phyloP scores from a whole-genome alignment of 2,888 invertebrate genomes.

The Eudemis profundana region DNA sequence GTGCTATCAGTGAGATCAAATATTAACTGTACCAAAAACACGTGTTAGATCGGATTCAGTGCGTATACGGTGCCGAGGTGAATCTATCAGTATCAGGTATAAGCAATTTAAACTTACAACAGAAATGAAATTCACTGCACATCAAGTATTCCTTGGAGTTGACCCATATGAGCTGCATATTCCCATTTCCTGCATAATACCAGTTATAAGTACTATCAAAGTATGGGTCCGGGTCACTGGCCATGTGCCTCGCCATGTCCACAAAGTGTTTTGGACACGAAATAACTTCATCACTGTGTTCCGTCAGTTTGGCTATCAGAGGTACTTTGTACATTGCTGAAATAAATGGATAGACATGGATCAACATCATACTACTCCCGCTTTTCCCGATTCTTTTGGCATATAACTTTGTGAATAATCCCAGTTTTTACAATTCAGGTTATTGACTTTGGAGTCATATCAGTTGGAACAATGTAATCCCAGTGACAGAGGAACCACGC shows the following conservation, averaged over 20 bases:
- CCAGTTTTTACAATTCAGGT: too few species aligned
- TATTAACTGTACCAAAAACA: too few species aligned
- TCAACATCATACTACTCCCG: too few species aligned
- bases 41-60: too few species aligned
- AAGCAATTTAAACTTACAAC: slow-evolving; percentile 68
- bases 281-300: slow-evolving; percentile 68
- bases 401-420: too few species aligned
- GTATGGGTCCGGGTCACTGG: slow-evolving; percentile 71
- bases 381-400: too few species aligned
- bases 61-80: too few species aligned
- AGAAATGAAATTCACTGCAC: slow-evolving; percentile 66
- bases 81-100: too few species aligned
- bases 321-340: not conserved
- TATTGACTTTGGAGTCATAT: too few species aligned
- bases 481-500: too few species aligned
- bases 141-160: slow-evolving; percentile 67
- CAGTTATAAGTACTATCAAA: slow-evolving; percentile 74
- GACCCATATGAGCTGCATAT: slow-evolving; percentile 63
- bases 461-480: too few species aligned
- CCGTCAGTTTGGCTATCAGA: slow-evolving; percentile 48
- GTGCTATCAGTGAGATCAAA: too few species aligned
- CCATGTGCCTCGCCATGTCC: slow-evolving; percentile 68
- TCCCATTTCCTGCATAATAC: slow-evolving; percentile 79
- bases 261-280: slow-evolving; percentile 69
- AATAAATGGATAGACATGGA: slow-evolving; percentile 16